Evolutionary conservation across 2,888 invertebrate genomes (phyloP), one percentile per base, ranked within the genome.

Genomic region (Mythimna impura): DNA sequence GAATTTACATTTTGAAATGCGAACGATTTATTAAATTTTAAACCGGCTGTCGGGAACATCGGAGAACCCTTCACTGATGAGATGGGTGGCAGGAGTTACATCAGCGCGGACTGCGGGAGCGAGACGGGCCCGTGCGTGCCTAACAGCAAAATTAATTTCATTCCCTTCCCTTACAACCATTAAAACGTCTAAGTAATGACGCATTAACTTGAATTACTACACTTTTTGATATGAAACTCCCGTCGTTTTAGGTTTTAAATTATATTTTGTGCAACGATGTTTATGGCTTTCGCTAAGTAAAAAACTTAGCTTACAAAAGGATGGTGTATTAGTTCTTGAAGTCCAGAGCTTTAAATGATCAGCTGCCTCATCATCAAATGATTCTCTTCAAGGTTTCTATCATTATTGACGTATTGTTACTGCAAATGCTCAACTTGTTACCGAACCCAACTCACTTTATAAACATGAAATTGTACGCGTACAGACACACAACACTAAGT

Each of bases 151-250:
- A 91, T 92, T 91, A 91, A 92, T 90, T 90, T 87, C 78, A 86
- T 88, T 89, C 89, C 88, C 89, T 88, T 87, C 88, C 88, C 87
- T 47, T 82, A 83, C 85, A 81, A 83, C 86, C 88, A 90, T 90
- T 93, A 89, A 91, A 90, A 92, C 88, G 87, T 88, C 86, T 89
- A 77, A 87, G 85, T 86, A 87, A 89, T 91, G 91, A 91, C 88
- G 84, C 85, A 84, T 86, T 80, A 81, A 83, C 76, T 87, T 86
- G 70, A 81, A 78, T 78, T 84, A 84, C 80, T 81, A 70, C 69
- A 79, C 78, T 85, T 87, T 84, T 78, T 73, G 58, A 77, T 75
- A 74, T 72, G 25, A 71, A 81, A 76, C 62, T 75, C 61, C 36
- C 50, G n/a, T 57, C 54, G 25, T 60, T 71, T 82, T 70, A 71